These are phyloP conservation scores for Lucilia cuprina DNA, from an alignment of 1,140 invertebrate species.

Conservation along the genomic window DNA sequence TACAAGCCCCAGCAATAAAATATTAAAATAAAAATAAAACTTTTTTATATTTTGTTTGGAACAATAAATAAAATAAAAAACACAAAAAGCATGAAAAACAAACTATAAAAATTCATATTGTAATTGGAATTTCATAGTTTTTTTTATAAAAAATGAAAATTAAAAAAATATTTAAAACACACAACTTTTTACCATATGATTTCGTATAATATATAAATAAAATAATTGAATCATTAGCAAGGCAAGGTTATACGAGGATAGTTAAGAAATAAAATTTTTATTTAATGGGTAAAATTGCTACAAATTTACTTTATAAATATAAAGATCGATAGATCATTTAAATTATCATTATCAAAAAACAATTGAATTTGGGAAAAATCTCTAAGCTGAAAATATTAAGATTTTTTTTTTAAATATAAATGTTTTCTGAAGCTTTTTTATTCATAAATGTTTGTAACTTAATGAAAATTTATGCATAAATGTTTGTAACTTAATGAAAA, in stretches of 20 bases:
- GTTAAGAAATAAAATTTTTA: neutral
- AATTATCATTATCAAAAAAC: too few species aligned
- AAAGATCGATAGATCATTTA: too few species aligned
- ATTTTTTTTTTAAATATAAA: too few species aligned
- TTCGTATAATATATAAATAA: neutral
- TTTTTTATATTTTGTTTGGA: neutral
- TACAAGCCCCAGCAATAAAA: constrained; percentile 10
- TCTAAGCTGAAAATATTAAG: too few species aligned
- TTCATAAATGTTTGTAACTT: too few species aligned
- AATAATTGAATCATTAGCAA: neutral
- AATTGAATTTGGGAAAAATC: too few species aligned
- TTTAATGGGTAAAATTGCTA: too few species aligned
- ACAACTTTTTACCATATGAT: neutral
- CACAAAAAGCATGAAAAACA: neutral
- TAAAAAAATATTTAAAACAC: neutral
- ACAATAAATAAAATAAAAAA: neutral
- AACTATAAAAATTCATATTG: neutral
- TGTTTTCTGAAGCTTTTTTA: too few species aligned
- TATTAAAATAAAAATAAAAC: constrained; percentile 5
- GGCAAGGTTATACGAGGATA: neutral
- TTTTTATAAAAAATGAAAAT: neutral
- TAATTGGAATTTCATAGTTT: neutral
- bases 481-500: too few species aligned
- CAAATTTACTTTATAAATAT: too few species aligned
- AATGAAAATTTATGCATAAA: too few species aligned